phyloP scores from a whole-genome alignment of 2,888 invertebrate species.

The Rotaria socialis region DNA sequence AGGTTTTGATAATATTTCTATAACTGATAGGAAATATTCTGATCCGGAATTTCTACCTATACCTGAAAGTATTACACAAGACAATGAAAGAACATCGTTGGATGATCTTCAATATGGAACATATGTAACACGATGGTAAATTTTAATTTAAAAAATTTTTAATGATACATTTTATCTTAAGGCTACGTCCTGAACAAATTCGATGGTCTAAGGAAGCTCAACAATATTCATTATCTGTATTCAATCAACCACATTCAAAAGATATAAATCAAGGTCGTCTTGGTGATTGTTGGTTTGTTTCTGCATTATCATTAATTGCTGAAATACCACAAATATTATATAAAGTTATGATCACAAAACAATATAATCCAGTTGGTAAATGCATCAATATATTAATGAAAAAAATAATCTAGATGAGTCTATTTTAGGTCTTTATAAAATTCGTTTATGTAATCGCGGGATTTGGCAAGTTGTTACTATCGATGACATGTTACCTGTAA shows the following conservation, averaged over 20 bases:
- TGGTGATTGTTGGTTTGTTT: constrained; percentile 46
- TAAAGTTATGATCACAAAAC: constrained; percentile 36
- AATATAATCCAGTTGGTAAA: constrained; percentile 13
- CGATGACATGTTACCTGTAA: constrained; percentile 91
- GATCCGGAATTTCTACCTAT: constrained; percentile 20
- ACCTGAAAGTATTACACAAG: constrained; percentile 3
- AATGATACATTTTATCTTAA: not conserved
- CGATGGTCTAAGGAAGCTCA: constrained; percentile 36
- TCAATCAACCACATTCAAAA: constrained; percentile 41
- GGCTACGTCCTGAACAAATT: constrained; percentile 41
- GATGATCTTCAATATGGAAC: not conserved
- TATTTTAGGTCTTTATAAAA: constrained; percentile 62
- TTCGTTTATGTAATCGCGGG: constrained; percentile 85
- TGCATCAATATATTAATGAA: not conserved
- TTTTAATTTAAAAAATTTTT: not conserved
- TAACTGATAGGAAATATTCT: not conserved
- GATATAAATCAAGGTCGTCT: constrained; percentile 46
- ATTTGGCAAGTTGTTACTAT: constrained; percentile 90
- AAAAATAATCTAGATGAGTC: not conserved
- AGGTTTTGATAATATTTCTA: not conserved
- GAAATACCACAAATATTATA: constrained; percentile 41
- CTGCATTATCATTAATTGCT: constrained; percentile 43
- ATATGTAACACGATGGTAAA: constrained; percentile 20
- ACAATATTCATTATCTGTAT: constrained; percentile 38
- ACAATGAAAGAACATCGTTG: not conserved